These are phyloP conservation scores for Bungarus multicinctus DNA, from an alignment of 2,113 vertebrate species.

Conservation along the genomic window DNA sequence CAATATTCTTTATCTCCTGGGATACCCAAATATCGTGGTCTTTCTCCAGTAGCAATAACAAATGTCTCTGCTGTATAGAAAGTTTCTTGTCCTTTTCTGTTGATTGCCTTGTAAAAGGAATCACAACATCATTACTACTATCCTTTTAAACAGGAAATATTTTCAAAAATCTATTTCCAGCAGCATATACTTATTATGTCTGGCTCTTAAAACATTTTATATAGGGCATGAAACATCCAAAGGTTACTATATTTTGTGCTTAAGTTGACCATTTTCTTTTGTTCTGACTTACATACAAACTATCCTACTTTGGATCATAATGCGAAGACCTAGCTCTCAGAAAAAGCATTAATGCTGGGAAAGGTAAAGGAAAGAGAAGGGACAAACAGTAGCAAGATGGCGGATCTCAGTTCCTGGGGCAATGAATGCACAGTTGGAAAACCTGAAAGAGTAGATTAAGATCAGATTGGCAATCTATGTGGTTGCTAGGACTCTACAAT, in stretches of 20 bases:
- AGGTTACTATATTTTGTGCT: background rate
- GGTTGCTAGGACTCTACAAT: background rate
- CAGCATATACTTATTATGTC: rapidly evolving
- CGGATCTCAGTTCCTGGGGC: background rate
- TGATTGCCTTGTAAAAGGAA: constrained; percentile 76
- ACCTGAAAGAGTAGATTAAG: background rate
- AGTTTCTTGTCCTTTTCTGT: constrained; percentile 86
- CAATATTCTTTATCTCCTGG: constrained; percentile 91
- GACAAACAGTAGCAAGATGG: background rate
- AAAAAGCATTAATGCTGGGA: background rate
- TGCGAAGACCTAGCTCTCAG: background rate
- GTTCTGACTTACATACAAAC: background rate
- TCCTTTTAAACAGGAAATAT: background rate
- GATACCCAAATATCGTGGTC: constrained; percentile 87
- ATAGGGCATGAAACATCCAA: background rate
- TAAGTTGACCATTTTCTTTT: background rate
- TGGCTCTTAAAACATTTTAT: background rate
- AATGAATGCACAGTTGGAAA: background rate
- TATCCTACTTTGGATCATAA: background rate
- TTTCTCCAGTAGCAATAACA: constrained; percentile 89
- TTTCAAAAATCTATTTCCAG: background rate
- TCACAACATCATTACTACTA: background rate
- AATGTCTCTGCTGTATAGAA: constrained; percentile 85
- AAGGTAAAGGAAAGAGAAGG: background rate
- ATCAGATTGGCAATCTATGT: background rate